Evolutionary conservation across 2,113 vertebrate genomes (phyloP), one percentile per base, ranked within the genome.

Genomic region (Elanoides forficatus): DNA sequence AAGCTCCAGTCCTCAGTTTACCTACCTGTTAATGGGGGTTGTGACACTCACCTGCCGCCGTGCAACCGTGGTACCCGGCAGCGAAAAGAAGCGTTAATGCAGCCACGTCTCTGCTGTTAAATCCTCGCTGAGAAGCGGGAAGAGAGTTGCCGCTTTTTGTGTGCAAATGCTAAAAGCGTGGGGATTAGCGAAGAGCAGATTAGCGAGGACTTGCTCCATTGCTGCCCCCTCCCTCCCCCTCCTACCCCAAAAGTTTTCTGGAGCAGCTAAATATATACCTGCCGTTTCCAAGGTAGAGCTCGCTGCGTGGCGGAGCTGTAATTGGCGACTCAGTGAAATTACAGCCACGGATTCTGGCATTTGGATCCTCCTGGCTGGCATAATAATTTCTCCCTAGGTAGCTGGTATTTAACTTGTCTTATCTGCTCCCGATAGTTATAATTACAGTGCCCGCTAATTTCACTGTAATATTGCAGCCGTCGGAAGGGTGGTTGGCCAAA

Each of bases 351-450:
- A 93, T 95, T 97, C 94, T 98, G 96, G 97, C 97, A 98, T 98
- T 98, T 98, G 97, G 95, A 97, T 97, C 96, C 95, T 97, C 96
- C 97, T 95, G 82, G 91, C 91, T 97, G 97, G 97, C 97, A 95
- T 97, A 96, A 97, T 97, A 97, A 97, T 98, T 95, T 95, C 94
- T 98, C 96, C 95, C 97, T 89, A 95, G 94, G 96, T 97, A 96
- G 96, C 95, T 98, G 97, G 90, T 98, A 98, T 98, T 98, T 98
- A 98, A 98, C 98, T 97, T 96, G 97, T 98, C 96, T 97, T 94
- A 79, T 94, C 95, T 98, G 95, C 82, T 96, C 82, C 90, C 81
- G 93, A 97, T 97, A 95, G 92, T 97, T 98, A 81, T 97, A 97
- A 98, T 97, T 97, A 97, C 84, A 82, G 74, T 92, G 94, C 97